Conservation (phyloP, 1,140 invertebrate species). For the Drosophila bifasciata region DNA sequence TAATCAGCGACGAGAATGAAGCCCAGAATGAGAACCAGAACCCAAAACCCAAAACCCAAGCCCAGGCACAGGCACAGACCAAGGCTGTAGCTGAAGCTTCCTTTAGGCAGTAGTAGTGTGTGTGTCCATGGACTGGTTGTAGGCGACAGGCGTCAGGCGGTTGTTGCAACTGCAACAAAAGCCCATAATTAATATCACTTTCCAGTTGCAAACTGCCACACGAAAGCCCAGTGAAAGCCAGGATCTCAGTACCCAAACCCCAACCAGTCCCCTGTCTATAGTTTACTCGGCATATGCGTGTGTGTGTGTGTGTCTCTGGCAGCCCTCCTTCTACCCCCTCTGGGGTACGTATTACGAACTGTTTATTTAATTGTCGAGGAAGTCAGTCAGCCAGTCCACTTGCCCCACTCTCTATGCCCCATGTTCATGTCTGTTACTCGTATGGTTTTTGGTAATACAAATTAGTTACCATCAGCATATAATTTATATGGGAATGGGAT, state of each 20-base stretch:
- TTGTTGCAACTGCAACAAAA: slow-evolving; percentile 47
- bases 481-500: not conserved
- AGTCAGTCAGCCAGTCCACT: slow-evolving; percentile 1
- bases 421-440: not conserved
- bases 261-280: too few relatives aligned
- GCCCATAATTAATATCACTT: slow-evolving; percentile 72
- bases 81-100: too few relatives aligned
- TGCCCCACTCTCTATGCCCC: not conserved
- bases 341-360: slow-evolving; percentile 31
- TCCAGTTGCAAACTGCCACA: slow-evolving; percentile 54
- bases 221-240: slow-evolving; percentile 3
- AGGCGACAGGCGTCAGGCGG: slow-evolving; percentile 16
- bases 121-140: not conserved
- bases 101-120: not conserved
- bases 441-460: slow-evolving; percentile 5
- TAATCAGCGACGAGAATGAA: slow-evolving; percentile 45
- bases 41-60: not conserved
- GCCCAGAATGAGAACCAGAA: slow-evolving; percentile 1
- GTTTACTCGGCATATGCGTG: slow-evolving; percentile 5
- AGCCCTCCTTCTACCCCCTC: too few relatives aligned
- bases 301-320: not conserved
- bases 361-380: slow-evolving; percentile 45
- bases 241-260: not conserved
- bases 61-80: too few relatives aligned
- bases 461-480: slow-evolving; percentile 25